phyloP scores from a whole-genome alignment of 2,888 invertebrate species.

The Leptura quadrifasciata region DNA sequence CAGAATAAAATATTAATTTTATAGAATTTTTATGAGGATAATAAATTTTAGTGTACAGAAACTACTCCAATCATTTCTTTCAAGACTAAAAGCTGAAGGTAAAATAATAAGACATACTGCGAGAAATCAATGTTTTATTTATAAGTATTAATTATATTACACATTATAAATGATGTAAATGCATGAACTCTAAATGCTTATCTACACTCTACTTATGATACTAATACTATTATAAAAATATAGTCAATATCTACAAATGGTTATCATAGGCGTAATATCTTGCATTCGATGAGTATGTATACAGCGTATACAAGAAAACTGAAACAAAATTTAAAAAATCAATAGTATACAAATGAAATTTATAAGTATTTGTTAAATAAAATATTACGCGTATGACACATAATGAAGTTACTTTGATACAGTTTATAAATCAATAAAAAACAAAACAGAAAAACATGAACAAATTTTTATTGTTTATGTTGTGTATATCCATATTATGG shows the following conservation, averaged over 20 bases:
- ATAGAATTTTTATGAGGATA: too few species aligned
- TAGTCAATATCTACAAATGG: slow-evolving; percentile 53
- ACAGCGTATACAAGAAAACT: slow-evolving; percentile 16
- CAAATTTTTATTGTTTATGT: slow-evolving; percentile 21
- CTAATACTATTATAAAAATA: slow-evolving; percentile 57
- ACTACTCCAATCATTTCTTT: too few species aligned
- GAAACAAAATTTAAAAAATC: slow-evolving; percentile 7
- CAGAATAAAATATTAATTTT: too few species aligned
- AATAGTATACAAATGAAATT: not conserved
- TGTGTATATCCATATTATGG: slow-evolving; percentile 21
- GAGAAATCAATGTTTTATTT: slow-evolving; percentile 43
- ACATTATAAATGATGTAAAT: slow-evolving; percentile 47
- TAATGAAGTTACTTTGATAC: slow-evolving; percentile 3
- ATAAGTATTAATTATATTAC: slow-evolving; percentile 43
- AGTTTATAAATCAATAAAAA: slow-evolving; percentile 35
- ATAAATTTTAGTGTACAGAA: too few species aligned
- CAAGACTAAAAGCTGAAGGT: not conserved
- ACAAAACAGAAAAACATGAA: slow-evolving; percentile 29
- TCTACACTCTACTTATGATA: slow-evolving; percentile 46
- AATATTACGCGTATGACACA: slow-evolving; percentile 14
- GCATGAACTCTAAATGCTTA: slow-evolving; percentile 49
- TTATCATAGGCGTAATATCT: slow-evolving; percentile 30
- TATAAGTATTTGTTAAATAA: slow-evolving; percentile 8
- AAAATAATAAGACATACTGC: not conserved
- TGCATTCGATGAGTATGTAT: slow-evolving; percentile 9